These are phyloP conservation scores for Apamea anceps DNA, from an alignment of 2,888 invertebrate genomes.

Conservation along the genomic window DNA sequence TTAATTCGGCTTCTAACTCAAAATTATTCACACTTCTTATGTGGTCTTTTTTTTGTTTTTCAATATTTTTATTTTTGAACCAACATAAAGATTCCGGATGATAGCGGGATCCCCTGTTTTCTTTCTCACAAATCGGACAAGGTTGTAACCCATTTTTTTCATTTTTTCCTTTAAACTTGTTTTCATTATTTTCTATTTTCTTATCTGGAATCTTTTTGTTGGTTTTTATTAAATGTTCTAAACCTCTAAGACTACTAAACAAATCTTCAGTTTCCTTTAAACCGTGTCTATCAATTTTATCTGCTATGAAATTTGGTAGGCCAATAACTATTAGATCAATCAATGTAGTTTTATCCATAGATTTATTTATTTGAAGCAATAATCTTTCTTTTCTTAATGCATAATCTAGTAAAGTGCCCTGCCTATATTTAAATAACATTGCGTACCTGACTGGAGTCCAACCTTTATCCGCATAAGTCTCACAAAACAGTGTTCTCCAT, in stretches of 20 bases:
- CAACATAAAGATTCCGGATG: conserved; percentile 30
- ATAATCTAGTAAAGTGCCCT: neutral
- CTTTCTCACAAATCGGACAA: conserved; percentile 37
- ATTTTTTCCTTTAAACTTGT: neutral
- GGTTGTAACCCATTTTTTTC: too few species aligned
- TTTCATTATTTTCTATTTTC: neutral
- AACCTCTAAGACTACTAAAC: neutral
- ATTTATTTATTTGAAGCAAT: neutral
- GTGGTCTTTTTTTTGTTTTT: neutral
- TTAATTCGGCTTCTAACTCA: conserved; percentile 6
- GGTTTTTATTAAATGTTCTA: neutral
- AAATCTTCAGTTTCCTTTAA: conserved; percentile 14
- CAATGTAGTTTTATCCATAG: neutral
- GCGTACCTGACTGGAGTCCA: conserved; percentile 16
- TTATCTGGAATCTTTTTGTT: neutral
- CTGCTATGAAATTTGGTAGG: neutral
- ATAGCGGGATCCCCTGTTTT: conserved; percentile 27
- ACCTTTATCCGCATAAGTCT: neutral
- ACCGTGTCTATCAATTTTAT: conserved; percentile 4
- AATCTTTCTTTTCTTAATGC: conserved; percentile 8
- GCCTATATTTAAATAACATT: neutral
- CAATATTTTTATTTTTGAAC: conserved; percentile 19
- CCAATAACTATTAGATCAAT: conserved; percentile 1
- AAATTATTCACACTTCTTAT: conserved; percentile 26
- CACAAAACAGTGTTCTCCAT: neutral